These are phyloP conservation scores for Amiota communis DNA, from an alignment of 2,888 invertebrate genomes.

Conservation along the genomic window DNA sequence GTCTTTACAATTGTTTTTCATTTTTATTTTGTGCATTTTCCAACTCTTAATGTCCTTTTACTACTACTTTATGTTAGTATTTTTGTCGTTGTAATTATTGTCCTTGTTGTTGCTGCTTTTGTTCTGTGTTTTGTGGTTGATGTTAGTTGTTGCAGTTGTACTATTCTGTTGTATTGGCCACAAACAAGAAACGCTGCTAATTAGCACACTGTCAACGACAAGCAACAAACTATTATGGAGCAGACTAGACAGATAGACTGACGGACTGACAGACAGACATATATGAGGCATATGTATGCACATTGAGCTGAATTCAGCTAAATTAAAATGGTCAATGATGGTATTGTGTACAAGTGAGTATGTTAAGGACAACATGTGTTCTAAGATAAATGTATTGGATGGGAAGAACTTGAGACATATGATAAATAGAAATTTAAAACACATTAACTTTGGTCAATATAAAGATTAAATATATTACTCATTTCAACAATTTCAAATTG, in stretches of 20 bases:
- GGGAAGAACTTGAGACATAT: too few relatives aligned
- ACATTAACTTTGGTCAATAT: too few relatives aligned
- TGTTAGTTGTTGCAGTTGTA: too few relatives aligned
- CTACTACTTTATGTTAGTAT: conserved; percentile 41
- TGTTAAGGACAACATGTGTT: too few relatives aligned
- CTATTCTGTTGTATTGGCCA: conserved; percentile 43
- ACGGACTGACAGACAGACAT: too few relatives aligned
- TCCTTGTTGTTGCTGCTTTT: conserved; percentile 50
- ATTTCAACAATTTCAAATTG: too few relatives aligned
- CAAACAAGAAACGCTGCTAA: conserved; percentile 67
- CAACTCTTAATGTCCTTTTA: conserved; percentile 1
- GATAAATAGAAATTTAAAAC: too few relatives aligned
- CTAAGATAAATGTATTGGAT: too few relatives aligned
- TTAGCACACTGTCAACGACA: conserved; percentile 64
- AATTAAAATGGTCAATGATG: conserved; percentile 5
- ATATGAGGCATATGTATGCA: neutral
- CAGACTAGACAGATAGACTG: too few relatives aligned
- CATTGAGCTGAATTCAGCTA: conserved; percentile 7
- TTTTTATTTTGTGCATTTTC: conserved; percentile 13
- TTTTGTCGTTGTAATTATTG: conserved; percentile 9
- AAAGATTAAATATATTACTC: too few relatives aligned
- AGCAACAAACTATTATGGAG: neutral
- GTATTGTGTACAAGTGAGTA: too few relatives aligned
- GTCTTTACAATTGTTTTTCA: neutral
- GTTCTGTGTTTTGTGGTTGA: conserved; percentile 39